Evolutionary conservation across 2,888 invertebrate genomes (phyloP), one percentile per base, ranked within the genome.

Genomic region (Sinelater perroti): DNA sequence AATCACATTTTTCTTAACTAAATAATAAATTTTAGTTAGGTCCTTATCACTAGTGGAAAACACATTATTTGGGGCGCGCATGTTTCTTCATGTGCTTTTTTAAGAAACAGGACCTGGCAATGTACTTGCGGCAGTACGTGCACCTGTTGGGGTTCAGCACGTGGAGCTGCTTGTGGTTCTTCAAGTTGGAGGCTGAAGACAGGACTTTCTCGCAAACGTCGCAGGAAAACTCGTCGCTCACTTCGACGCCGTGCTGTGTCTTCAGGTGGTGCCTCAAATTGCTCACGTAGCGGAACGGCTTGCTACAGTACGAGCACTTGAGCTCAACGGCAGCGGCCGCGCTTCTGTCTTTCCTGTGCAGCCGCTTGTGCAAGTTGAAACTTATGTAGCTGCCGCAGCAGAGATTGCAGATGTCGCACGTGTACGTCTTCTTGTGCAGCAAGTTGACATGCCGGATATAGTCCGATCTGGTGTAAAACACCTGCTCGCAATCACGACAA

Each of bases 391-490:
- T 57, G 14, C 57, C 57, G 10, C 52, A 57, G 33, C 18, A 28
- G 8, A 40, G n/a, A 5, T 57, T 52, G 21, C 57, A 57, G 7
- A 57, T 47, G 5, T 52, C 47, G 17, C 57, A 57, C 1, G 28
- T 28, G 6, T 57, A 52, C 1, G 26, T 52, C 18, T 47, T 52
- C 20, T 51, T 57, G 11, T 57, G 57, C 4, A 47, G 7, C 3
- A 40, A 18, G 35, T 57, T 57, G 7, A 52, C 17, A 16, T 57
- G 57, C 10, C 21, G 24, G 7, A 52, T 33, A 33, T 36, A 57
- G 10, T 57, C 42, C 2, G 57, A 38, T 20, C 57, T 38, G 1
- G 52, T 57, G 33, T 57, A 57, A 20, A 47, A 57, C 3, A 52
- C 31, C 20, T 30, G 14, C 24, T 52, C 42, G 16, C 57, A 57